Evolutionary conservation across 1,140 invertebrate genomes (phyloP).

Genomic region (Steinernema feltiae): DNA sequence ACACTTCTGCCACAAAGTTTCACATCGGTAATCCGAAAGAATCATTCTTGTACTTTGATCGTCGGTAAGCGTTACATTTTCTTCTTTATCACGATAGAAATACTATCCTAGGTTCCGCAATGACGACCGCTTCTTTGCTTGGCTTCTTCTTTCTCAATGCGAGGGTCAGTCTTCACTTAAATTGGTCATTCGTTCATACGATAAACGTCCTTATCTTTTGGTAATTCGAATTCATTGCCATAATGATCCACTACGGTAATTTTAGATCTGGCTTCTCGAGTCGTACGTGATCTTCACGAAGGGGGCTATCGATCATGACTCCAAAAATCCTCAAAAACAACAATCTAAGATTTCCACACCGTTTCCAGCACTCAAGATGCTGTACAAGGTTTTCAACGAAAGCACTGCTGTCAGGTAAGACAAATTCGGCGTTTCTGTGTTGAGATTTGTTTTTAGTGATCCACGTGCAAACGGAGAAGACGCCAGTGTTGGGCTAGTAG

Average conservation of each 20-base stretch:
- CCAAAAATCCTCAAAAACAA: not conserved
- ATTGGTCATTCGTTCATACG: conserved; percentile 40
- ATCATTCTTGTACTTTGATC: not conserved
- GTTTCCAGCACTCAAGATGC: conserved; percentile 46
- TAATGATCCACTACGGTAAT: conserved; percentile 20
- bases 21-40: conserved; percentile 2
- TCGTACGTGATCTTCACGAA: conserved; percentile 45
- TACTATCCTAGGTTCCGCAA: conserved; percentile 34
- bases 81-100: conserved; percentile 4
- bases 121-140: conserved; percentile 38
- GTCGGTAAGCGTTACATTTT: not conserved
- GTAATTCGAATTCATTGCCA: conserved; percentile 16
- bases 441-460: conserved; percentile 33
- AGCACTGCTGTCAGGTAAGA: conserved; percentile 35
- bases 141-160: conserved; percentile 40
- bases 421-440: not conserved
- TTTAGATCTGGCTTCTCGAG: conserved; percentile 48
- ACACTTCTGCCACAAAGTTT: conserved; percentile 5
- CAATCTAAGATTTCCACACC: conserved; percentile 14
- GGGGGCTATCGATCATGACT: conserved; percentile 26
- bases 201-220: conserved; percentile 42
- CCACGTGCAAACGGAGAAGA: conserved; percentile 48
- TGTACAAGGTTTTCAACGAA: conserved; percentile 47
- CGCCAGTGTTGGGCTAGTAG: conserved; percentile 47
- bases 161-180: conserved; percentile 47